Evolutionary conservation across 1,140 invertebrate species (phyloP).

Genomic region (Reticulitermes speratus): DNA sequence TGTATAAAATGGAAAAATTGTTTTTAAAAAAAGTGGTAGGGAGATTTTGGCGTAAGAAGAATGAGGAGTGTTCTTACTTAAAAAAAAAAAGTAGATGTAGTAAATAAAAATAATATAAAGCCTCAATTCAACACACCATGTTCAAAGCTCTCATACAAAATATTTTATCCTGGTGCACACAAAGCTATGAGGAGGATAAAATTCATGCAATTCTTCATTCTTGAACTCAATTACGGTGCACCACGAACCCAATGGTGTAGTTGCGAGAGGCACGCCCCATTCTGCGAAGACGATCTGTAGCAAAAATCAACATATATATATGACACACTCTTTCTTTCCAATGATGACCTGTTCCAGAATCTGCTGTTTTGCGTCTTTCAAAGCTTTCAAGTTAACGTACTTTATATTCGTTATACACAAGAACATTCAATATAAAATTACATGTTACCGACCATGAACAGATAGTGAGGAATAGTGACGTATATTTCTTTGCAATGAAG

Average conservation of each 20-base stretch:
- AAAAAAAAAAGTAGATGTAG: neutral
- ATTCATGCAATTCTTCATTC: neutral
- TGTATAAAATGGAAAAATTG: neutral
- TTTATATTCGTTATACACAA: neutral
- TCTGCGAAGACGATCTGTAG: constrained; percentile 46
- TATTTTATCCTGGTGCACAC: neutral
- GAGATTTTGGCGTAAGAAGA: neutral
- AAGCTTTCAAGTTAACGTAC: neutral
- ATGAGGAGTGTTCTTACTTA: neutral
- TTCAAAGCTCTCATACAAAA: neutral
- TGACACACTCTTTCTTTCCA: neutral
- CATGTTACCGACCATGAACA: too few relatives aligned
- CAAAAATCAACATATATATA: constrained; percentile 33
- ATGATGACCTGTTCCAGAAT: neutral
- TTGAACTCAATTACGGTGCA: constrained; percentile 40
- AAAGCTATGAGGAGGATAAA: too few relatives aligned
- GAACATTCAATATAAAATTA: too few relatives aligned
- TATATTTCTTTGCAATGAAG: too few relatives aligned
- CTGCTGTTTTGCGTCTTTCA: too few relatives aligned
- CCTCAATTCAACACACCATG: neutral
- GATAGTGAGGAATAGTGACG: too few relatives aligned
- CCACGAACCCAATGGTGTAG: constrained; percentile 46
- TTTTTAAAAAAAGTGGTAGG: neutral
- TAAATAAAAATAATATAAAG: constrained; percentile 1
- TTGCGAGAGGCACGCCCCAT: constrained; percentile 47